phyloP scores from a whole-genome alignment of 2,888 invertebrate species.

The Thereva unica region DNA sequence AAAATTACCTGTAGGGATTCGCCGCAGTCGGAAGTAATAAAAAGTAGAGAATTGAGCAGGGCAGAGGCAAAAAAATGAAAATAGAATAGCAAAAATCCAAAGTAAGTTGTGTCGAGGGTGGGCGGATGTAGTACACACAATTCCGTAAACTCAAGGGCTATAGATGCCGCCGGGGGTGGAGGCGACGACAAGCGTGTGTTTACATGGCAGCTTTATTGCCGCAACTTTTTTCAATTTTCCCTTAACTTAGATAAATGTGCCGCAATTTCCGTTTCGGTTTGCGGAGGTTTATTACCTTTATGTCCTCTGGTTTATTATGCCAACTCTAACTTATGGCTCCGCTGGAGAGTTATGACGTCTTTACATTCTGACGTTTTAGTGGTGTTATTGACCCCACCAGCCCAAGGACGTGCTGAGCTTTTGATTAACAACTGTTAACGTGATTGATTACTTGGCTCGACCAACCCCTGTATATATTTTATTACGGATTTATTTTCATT shows the following conservation, averaged over 20 bases:
- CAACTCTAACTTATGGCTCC: conserved; percentile 21
- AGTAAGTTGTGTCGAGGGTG: conserved; percentile 4
- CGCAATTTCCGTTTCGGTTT: conserved; percentile 37
- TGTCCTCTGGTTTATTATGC: conserved; percentile 24
- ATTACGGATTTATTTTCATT: not conserved
- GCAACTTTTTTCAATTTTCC: conserved; percentile 37
- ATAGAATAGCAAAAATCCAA: conserved; percentile 7
- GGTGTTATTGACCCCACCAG: conserved; percentile 11
- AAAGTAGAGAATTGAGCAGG: conserved; percentile 24
- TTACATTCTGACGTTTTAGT: not conserved
- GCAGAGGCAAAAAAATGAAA: not conserved
- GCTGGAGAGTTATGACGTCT: conserved; percentile 22
- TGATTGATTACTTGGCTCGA: not conserved
- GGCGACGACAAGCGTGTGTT: conserved; percentile 31
- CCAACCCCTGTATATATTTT: not conserved
- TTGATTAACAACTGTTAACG: conserved; percentile 3
- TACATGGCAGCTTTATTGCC: conserved; percentile 37
- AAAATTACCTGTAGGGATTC: conserved; percentile 17
- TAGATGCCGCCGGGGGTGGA: not conserved
- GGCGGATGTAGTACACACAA: conserved; percentile 10
- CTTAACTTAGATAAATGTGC: conserved; percentile 38
- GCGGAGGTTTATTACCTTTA: conserved; percentile 35
- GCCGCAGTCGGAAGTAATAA: conserved; percentile 27
- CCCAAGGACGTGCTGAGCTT: not conserved
- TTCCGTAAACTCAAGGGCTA: not conserved